Evolutionary conservation across 1,140 invertebrate genomes (phyloP), one percentile per base, ranked within the genome.

Genomic region (Pseudoatta argentina): DNA sequence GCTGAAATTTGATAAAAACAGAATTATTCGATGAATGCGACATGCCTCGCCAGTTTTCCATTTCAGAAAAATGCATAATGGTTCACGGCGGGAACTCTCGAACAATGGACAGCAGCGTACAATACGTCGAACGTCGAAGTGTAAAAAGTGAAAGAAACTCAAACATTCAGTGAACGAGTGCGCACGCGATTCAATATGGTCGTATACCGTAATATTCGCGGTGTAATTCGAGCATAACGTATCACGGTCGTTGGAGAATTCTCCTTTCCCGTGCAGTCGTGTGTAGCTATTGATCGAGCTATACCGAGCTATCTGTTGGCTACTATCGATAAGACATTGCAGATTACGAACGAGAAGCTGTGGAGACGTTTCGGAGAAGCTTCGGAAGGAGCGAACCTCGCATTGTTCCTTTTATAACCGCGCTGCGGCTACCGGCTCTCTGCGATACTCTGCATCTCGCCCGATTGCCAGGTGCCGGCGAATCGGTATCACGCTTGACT

Each of bases 211-310:
- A 30, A 83, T 83, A 83, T 39, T 73, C 55, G 39, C 69, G 66
- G 14, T 53, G 79, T 73, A 73, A 82, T 61, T 82, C 79, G 67
- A 82, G 79, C 53, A 82, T 73, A 82, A 73, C 67, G 53, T 73
- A 73, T 53, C 48, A 8, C 44, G 64, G 24, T 44, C 77, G 48
- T 55, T 27, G 16, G n/a, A 24, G 24, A 34, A 48, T 8, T 30
- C 39, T 73, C 67, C 39, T 48, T 71, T 59, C 16, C 53, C 53
- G 39, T 53, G n/a, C 44, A 66, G 10, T 48, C 78, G 48, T 14
- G 66, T 59, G 51, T 55, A 44, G 48, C 30, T 66, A 61, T 82
- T 55, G 67, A 82, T 82, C 79, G 79, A 30, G 34, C 27, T 14
- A n/a, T 63, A n/a, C 27, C 44, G 55, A 10, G 79, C 55, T 82